Conservation (phyloP, 1,140 invertebrate genomes). For the Megathymus violae region DNA sequence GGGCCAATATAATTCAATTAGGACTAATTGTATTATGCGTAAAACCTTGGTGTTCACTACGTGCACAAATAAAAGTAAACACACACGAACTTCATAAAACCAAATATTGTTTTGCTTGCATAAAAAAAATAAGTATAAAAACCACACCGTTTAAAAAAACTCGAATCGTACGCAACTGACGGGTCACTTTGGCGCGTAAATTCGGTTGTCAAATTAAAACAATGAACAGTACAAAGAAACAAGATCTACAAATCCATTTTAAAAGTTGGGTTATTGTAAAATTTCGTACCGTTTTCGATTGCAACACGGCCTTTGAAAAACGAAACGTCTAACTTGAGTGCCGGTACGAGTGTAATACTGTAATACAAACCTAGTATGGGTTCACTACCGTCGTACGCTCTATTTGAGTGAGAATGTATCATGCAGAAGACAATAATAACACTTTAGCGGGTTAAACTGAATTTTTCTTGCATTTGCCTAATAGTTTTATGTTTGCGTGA, state of each 20-base stretch:
- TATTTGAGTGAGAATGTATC: constrained; percentile 75
- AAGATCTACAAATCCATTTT: constrained; percentile 8
- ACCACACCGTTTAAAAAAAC: constrained; percentile 7
- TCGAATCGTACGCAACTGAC: constrained; percentile 5
- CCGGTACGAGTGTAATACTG: constrained; percentile 64
- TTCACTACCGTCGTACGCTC: constrained; percentile 61
- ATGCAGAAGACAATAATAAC: constrained; percentile 58
- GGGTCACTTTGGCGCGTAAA: constrained; percentile 21
- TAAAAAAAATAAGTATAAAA: constrained; percentile 12
- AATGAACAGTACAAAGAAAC: constrained; percentile 20
- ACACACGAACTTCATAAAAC: constrained; percentile 38
- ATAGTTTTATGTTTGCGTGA: constrained; percentile 34
- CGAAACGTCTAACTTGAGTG: constrained; percentile 64
- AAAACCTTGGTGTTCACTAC: constrained; percentile 48
- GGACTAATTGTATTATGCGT: constrained; percentile 73
- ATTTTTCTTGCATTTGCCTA: constrained; percentile 41
- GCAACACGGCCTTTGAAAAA: constrained; percentile 45
- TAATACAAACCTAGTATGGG: constrained; percentile 65
- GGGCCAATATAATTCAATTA: constrained; percentile 70
- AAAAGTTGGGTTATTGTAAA: constrained; percentile 29
- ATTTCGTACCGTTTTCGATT: constrained; percentile 50
- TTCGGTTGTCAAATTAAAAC: constrained; percentile 19
- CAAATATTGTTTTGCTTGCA: constrained; percentile 26
- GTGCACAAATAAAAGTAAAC: constrained; percentile 37
- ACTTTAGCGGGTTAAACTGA: constrained; percentile 38